phyloP scores from a whole-genome alignment of 2,113 vertebrate genomes.

The Pseudorectes ferrugineus region DNA sequence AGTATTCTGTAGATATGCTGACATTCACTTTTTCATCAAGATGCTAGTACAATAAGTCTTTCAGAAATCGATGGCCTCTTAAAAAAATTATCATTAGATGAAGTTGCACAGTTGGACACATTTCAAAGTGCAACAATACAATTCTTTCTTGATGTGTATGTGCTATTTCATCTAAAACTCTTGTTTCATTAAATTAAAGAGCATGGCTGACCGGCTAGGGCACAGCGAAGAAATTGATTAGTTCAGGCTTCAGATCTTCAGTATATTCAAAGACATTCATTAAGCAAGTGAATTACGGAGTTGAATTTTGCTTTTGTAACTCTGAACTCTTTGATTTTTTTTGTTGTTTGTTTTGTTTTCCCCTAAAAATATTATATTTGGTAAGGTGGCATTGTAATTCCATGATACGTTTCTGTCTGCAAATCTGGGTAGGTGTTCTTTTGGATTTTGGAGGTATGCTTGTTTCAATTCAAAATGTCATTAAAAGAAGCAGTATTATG shows the following conservation, averaged over 20 bases:
- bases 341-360: slow-evolving; percentile 36
- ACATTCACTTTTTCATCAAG: slow-evolving; percentile 81
- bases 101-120: slow-evolving; percentile 84
- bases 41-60: slow-evolving; percentile 80
- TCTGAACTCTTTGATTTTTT: slow-evolving; percentile 51
- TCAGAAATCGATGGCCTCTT: slow-evolving; percentile 81
- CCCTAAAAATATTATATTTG: neutral
- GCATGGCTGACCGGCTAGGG: slow-evolving; percentile 76
- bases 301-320: slow-evolving; percentile 71
- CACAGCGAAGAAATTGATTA: slow-evolving; percentile 82
- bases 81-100: slow-evolving; percentile 84
- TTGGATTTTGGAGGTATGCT: neutral
- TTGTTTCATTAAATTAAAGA: slow-evolving; percentile 87
- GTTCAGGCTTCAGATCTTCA: slow-evolving; percentile 78
- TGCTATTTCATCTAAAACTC: slow-evolving; percentile 80
- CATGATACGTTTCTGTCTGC: neutral
- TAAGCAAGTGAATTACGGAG: slow-evolving; percentile 71
- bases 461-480: neutral
- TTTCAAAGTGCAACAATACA: slow-evolving; percentile 85
- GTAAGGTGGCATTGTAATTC: neutral
- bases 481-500: neutral
- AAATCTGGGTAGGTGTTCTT: neutral
- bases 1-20: slow-evolving; percentile 82
- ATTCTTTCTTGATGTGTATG: slow-evolving; percentile 81
- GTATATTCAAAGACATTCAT: slow-evolving; percentile 78